Conservation (phyloP, 2,113 vertebrate species). For the Bos indicus region DNA sequence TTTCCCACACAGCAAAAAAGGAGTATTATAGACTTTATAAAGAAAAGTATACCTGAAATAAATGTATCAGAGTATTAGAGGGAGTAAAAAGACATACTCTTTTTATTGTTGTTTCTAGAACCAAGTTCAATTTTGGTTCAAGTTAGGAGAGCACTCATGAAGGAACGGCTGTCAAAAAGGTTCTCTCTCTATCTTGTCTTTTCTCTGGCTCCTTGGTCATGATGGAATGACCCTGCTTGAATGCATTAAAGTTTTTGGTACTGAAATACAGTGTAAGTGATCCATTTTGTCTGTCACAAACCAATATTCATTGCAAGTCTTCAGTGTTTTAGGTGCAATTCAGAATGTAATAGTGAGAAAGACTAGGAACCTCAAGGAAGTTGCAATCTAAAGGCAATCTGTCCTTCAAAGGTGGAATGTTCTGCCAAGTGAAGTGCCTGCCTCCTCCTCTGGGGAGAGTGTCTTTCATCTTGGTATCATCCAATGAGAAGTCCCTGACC, state of each 20-base stretch:
- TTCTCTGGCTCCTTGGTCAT: constrained; percentile 7
- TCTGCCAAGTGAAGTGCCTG: background rate
- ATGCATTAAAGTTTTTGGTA: constrained; percentile 33
- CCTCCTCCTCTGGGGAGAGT: background rate
- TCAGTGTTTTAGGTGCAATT: constrained; percentile 48
- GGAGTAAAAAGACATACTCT: background rate
- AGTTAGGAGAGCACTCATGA: background rate
- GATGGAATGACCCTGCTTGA: constrained; percentile 19
- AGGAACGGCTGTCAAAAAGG: background rate
- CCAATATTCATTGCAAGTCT: constrained; percentile 33
- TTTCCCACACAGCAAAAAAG: background rate
- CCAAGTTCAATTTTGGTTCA: constrained; percentile 26
- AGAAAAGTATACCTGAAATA: background rate
- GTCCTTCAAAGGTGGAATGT: background rate
- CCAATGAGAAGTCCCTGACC: background rate
- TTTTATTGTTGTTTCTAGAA: constrained; percentile 21
- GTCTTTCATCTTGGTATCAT: background rate
- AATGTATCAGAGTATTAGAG: background rate
- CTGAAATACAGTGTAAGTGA: constrained; percentile 22
- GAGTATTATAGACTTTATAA: background rate
- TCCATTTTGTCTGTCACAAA: constrained; percentile 44
- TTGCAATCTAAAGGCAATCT: background rate
- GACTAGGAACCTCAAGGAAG: constrained; percentile 23
- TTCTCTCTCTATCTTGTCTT: background rate
- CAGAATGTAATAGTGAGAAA: constrained; percentile 37